phyloP scores from a whole-genome alignment of 2,888 invertebrate species.

The Dione juno region DNA sequence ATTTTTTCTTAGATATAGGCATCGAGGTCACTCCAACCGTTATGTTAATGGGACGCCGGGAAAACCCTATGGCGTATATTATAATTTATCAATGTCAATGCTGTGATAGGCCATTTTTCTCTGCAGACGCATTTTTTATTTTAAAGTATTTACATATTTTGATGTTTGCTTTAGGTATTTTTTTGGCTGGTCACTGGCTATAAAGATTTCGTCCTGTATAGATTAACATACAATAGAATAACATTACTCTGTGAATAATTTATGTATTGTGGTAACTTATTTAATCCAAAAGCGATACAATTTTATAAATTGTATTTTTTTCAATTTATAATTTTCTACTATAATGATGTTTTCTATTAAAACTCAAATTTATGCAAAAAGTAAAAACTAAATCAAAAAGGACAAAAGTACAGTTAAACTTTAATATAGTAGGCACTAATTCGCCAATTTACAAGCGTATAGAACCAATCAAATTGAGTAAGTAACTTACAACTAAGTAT shows the following conservation, averaged over 20 bases:
- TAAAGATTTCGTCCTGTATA: neutral
- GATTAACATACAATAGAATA: neutral
- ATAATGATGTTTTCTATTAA: no score
- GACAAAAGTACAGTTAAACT: no score
- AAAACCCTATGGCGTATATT: slow-evolving; percentile 71
- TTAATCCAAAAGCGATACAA: no score
- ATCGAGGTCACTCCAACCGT: slow-evolving; percentile 73
- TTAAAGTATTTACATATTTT: slow-evolving; percentile 33
- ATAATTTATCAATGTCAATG: slow-evolving; percentile 75
- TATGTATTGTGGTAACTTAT: neutral
- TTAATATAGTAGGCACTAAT: no score
- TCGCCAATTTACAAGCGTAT: no score
- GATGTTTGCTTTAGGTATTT: neutral
- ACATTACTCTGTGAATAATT: neutral
- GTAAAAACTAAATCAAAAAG: no score
- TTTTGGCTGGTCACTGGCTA: neutral
- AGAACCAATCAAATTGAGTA: no score
- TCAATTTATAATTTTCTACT: no score
- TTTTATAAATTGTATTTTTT: no score
- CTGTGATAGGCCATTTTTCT: slow-evolving; percentile 59
- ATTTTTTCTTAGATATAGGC: slow-evolving; percentile 78
- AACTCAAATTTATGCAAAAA: no score
- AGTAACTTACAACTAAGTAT: no score
- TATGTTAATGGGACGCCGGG: slow-evolving; percentile 75
- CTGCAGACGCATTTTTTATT: slow-evolving; percentile 37